Evolutionary conservation across 2,888 invertebrate genomes (phyloP).

Genomic region (Selenia dentaria): DNA sequence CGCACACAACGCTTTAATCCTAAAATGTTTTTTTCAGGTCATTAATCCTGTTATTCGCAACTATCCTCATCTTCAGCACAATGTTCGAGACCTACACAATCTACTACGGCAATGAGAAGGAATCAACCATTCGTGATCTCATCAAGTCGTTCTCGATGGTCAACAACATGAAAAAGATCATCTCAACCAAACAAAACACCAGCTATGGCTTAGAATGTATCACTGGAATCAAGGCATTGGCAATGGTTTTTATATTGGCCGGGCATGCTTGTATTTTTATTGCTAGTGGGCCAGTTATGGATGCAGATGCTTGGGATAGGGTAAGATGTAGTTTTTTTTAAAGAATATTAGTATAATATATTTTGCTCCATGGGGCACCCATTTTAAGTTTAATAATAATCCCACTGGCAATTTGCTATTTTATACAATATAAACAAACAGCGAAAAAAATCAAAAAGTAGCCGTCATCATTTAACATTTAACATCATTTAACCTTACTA

Average conservation of each 20-base stretch:
- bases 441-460: no score
- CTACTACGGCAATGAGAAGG: slow-evolving; percentile 56
- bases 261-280: slow-evolving; percentile 88
- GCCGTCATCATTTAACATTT: no score
- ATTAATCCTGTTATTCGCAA: slow-evolving; percentile 69
- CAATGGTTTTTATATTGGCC: slow-evolving; percentile 87
- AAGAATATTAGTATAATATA: no score
- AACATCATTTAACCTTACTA: no score
- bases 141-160: slow-evolving; percentile 84
- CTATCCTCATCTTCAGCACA: slow-evolving; percentile 73
- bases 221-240: slow-evolving; percentile 87
- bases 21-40: slow-evolving; percentile 73
- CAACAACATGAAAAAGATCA: slow-evolving; percentile 84
- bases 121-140: slow-evolving; percentile 50
- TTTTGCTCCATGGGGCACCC: no score
- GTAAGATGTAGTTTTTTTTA: slow-evolving; percentile 57
- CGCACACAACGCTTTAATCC: no score
- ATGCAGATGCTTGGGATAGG: slow-evolving; percentile 85
- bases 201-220: slow-evolving; percentile 86
- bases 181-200: slow-evolving; percentile 82
- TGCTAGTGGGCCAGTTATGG: slow-evolving; percentile 87
- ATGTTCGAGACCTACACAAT: slow-evolving; percentile 72
- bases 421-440: no score
- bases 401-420: no score
- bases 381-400: no score